These are phyloP conservation scores for Synergus japonicus DNA, from an alignment of 2,888 invertebrate genomes.

Conservation along the genomic window DNA sequence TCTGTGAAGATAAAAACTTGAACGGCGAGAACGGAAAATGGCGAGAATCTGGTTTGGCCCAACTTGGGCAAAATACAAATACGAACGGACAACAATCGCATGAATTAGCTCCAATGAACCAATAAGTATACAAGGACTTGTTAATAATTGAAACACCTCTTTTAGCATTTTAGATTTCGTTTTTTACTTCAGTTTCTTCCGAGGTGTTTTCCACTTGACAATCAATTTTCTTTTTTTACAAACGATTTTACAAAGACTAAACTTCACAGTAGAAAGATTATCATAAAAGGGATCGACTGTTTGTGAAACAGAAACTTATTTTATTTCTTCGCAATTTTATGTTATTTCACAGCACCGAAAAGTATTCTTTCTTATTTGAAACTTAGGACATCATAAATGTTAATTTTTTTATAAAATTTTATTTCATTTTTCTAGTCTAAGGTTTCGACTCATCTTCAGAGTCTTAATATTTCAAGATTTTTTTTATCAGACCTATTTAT, in stretches of 20 bases:
- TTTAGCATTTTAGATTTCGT: background rate
- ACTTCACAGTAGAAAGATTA: too few relatives aligned
- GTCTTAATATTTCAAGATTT: background rate
- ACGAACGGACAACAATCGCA: constrained; percentile 74
- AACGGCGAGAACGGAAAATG: constrained; percentile 85
- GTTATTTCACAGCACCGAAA: background rate
- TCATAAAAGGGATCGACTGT: background rate
- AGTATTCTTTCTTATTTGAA: background rate
- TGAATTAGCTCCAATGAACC: constrained; percentile 78
- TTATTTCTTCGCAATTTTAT: background rate
- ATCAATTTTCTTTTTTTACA: background rate
- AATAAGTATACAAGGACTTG: constrained; percentile 53
- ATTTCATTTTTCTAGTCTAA: background rate
- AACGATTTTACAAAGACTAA: background rate
- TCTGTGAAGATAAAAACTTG: constrained; percentile 93
- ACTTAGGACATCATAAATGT: too few relatives aligned
- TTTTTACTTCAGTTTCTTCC: background rate
- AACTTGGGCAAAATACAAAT: constrained; percentile 64
- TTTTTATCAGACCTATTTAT: background rate
- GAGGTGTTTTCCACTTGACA: constrained; percentile 44
- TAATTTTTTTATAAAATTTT: background rate
- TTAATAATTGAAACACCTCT: background rate
- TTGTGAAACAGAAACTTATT: background rate
- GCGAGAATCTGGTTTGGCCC: constrained; percentile 72
- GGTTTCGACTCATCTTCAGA: background rate